Evolutionary conservation across 2,797 vertebrate species (phyloP).

Genomic region (Mus minutoides): DNA sequence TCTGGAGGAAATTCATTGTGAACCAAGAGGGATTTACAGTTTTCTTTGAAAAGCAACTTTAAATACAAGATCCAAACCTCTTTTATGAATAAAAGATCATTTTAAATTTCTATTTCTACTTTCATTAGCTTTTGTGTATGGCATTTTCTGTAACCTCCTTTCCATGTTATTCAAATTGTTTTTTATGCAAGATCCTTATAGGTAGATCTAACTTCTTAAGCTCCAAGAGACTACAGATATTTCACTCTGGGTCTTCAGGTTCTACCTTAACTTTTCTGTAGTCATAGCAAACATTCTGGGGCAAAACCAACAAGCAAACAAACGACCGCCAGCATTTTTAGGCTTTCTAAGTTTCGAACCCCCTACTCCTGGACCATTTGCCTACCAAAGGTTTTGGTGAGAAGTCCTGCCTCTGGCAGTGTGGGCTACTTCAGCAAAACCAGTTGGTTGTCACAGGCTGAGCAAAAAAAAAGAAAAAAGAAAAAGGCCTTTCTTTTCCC

Average conservation of each 20-base stretch:
- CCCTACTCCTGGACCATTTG: neutral
- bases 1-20: neutral
- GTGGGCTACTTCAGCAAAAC: neutral
- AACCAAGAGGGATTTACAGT: neutral
- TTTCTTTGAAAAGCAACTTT: slow-evolving; percentile 3
- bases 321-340: neutral
- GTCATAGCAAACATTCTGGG: neutral
- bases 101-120: slow-evolving; percentile 16
- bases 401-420: neutral
- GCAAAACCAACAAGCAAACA: neutral
- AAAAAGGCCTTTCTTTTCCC: neutral
- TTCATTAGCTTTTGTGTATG: neutral
- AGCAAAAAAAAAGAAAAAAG: neutral
- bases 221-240: neutral
- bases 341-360: neutral
- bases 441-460: neutral
- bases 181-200: neutral
- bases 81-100: neutral
- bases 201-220: neutral
- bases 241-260: neutral
- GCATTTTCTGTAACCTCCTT: neutral
- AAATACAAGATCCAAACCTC: neutral
- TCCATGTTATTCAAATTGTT: neutral
- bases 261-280: neutral
- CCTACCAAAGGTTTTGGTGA: neutral